These are phyloP conservation scores for Carterocephalus palaemon DNA, from an alignment of 2,888 invertebrate species.

Conservation along the genomic window DNA sequence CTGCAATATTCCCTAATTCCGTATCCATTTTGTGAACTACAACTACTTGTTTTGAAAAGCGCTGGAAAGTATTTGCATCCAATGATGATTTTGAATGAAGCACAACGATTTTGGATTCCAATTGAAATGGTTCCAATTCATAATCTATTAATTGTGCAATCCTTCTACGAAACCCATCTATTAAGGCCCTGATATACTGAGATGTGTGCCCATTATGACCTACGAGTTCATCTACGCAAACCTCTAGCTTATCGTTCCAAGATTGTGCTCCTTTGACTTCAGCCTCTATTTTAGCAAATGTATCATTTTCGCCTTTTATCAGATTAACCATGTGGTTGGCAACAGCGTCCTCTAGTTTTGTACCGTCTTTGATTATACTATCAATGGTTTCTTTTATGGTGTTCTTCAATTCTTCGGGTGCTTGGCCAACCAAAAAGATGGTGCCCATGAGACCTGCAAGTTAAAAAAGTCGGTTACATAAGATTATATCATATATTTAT, in stretches of 20 bases:
- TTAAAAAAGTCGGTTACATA: background rate
- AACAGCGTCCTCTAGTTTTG: constrained; percentile 38
- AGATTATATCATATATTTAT: background rate
- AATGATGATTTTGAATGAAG: constrained; percentile 1
- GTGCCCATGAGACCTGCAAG: constrained; percentile 9
- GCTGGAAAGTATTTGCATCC: constrained; percentile 2
- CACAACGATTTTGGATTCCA: constrained; percentile 9
- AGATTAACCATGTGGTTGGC: constrained; percentile 40
- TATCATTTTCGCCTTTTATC: constrained; percentile 32
- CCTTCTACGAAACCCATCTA: constrained; percentile 6
- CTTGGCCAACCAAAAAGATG: constrained; percentile 8
- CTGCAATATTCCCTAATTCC: background rate
- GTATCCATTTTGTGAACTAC: constrained; percentile 9
- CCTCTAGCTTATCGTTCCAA: constrained; percentile 14
- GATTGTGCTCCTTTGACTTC: background rate
- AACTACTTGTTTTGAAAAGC: constrained; percentile 7
- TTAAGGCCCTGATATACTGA: constrained; percentile 5
- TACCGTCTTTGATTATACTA: background rate
- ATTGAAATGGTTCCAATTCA: constrained; percentile 1
- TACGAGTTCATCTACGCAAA: constrained; percentile 15
- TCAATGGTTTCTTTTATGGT: background rate
- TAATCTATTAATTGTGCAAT: constrained; percentile 3
- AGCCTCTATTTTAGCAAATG: constrained; percentile 3
- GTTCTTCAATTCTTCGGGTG: constrained; percentile 8
- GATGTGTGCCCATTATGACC: constrained; percentile 14